Evolutionary conservation across 2,888 invertebrate species (phyloP), one percentile per base, ranked within the genome.

Genomic region (Pseudococcus jackbeardsleyi): DNA sequence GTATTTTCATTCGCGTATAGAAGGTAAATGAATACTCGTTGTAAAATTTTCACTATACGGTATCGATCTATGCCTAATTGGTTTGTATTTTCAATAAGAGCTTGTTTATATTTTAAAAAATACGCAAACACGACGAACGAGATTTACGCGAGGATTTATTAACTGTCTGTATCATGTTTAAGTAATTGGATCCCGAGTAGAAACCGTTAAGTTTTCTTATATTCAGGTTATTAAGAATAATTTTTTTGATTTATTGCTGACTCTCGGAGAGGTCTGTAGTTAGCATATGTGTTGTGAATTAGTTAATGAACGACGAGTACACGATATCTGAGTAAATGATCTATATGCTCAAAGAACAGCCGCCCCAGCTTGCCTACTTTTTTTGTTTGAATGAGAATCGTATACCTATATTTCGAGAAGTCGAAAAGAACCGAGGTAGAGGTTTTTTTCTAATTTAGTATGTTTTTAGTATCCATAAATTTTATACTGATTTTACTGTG

Each of bases 21-120:
- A 5, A 42, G 42, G 42, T 42, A 42, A 33, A 42, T 17, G 11
- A 72, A 72, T 72, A 72, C 33, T 68, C 11, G 72, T 72, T 33
- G 33, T 42, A 72, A 72, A 72, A 72, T 72, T 72, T 39, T 39
- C 72, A 33, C 72, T 72, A 33, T 72, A 72, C 26, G 15, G 72
- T 72, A 72, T 39, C 72, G 72, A 72, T 72, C 33, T 39, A 72
- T 33, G 26, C 33, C 72, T 72, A 72, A 72, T 72, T 72, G 72
- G 72, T 72, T 72, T 72, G 72, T 72, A 72, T 72, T 72, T 50
- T 72, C 72, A 72, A 72, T 72, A 72, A 72, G 17, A 26, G 42
- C 8, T 72, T 72, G 72, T 72, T 72, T 33, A 72, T 72, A 39
- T 72, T 22, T 12, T 15, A 15, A 50, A 12, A 15, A 59, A 64